Conservation (phyloP, 1,140 invertebrate genomes). For the Lepidurus apus region DNA sequence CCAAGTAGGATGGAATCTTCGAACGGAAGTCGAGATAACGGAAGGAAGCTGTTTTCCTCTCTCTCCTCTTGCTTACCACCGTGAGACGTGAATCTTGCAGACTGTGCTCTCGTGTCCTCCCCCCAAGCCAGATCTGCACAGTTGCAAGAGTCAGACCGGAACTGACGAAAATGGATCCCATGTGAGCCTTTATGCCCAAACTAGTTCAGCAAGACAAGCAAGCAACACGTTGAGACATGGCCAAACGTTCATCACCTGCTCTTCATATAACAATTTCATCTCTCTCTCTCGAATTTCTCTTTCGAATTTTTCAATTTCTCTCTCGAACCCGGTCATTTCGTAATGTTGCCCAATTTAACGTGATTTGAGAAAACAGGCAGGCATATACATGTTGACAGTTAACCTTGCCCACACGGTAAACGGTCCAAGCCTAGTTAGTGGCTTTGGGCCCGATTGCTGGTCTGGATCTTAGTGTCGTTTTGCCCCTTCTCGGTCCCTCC, state of each 20-base stretch:
- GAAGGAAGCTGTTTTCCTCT: conserved; percentile 15
- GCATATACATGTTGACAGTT: neutral
- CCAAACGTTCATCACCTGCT: neutral
- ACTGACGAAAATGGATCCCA: neutral
- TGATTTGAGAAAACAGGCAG: too few species aligned
- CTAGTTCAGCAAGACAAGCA: neutral
- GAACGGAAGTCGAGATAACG: conserved; percentile 13
- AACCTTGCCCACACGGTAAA: neutral
- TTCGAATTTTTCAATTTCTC: too few species aligned
- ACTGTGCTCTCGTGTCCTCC: neutral
- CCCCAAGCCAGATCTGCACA: neutral
- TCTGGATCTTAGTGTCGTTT: conserved; percentile 6
- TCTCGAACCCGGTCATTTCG: neutral
- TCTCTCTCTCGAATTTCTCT: neutral
- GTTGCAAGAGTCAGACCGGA: conserved; percentile 1
- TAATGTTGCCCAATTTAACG: too few species aligned
- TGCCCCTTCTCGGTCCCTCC: neutral
- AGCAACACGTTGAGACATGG: neutral
- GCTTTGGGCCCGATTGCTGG: neutral
- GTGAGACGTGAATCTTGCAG: neutral
- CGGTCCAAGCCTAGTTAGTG: neutral
- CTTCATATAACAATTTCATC: neutral
- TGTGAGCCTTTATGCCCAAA: neutral
- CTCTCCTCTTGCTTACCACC: neutral
- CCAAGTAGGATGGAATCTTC: neutral